Evolutionary conservation across 2,888 invertebrate species (phyloP), one percentile per base, ranked within the genome.

Genomic region (Caenorhabditis macrosperma): DNA sequence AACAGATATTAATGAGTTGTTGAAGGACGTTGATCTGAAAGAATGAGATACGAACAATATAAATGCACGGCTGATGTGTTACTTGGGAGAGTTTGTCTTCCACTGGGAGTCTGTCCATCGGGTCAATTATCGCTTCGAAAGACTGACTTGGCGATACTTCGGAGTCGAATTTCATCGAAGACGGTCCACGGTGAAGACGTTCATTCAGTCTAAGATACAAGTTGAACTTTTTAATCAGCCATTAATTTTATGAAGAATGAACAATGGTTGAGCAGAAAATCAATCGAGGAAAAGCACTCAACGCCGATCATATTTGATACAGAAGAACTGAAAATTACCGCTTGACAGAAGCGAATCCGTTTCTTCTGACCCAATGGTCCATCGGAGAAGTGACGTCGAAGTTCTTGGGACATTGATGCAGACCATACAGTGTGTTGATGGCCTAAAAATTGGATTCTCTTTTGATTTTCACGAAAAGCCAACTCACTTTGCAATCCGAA

Each of bases 61-160:
- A 20, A 48, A 48, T 52, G 22, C 0, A 17, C n/a, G n/a, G n/a
- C n/a, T n/a, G n/a, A n/a, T n/a, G n/a, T n/a, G 12, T 1, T 10
- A 96, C 95, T 93, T 96, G 96, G 6, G 97, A 97, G 64, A 97
- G 92, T 92, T 96, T 96, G 91, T 97, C 97, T 91, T 95, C 95
- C 71, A 94, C 93, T 64, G 94, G 93, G 91, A 96, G 96, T 96
- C 93, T 77, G 55, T 88, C 84, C 55, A 96, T 95, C 0, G 95
- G 95, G 91, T 97, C 97, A 85, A 97, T 97, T 90, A 95, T 95
- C 0, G 96, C 97, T 0, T 95, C 95, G 91, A 97, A 96, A 91
- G 81, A 81, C 55, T 85, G 83, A 20, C 75, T 78, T 6, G 83
- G 85, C 2, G 77, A 33, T 0, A 86, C 81, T 60, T 84, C 81